Evolutionary conservation across 2,888 invertebrate genomes (phyloP).

Genomic region (Diaprepes abbreviatus): DNA sequence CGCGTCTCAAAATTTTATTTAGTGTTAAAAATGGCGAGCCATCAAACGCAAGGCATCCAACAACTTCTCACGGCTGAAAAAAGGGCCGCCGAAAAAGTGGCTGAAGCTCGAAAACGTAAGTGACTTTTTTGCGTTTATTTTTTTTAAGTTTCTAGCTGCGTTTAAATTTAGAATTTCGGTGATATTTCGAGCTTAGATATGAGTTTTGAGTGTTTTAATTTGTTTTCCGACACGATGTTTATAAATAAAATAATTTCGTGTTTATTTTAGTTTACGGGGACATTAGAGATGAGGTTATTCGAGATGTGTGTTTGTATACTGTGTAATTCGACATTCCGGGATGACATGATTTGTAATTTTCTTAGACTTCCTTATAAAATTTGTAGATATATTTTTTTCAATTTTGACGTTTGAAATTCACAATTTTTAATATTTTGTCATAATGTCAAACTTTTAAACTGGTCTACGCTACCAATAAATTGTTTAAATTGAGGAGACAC

Average conservation of each 20-base stretch:
- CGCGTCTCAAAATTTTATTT: slow-evolving; percentile 11
- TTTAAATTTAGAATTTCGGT: slow-evolving; percentile 28
- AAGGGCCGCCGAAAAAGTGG: slow-evolving; percentile 67
- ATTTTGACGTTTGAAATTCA: too few species aligned
- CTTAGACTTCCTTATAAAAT: too few species aligned
- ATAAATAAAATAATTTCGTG: slow-evolving; percentile 33
- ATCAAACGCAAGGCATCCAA: slow-evolving; percentile 67
- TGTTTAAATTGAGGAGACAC: too few species aligned
- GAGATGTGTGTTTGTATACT: too few species aligned
- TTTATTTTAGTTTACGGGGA: slow-evolving; percentile 21
- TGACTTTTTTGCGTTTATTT: slow-evolving; percentile 34
- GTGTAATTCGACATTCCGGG: too few species aligned
- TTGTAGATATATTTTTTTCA: too few species aligned
- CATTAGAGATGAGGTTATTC: neutral
- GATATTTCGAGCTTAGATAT: slow-evolving; percentile 16
- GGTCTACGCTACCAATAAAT: too few species aligned
- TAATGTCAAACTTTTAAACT: too few species aligned
- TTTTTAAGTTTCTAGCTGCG: neutral
- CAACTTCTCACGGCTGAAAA: slow-evolving; percentile 65
- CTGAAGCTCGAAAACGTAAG: slow-evolving; percentile 68
- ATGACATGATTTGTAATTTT: too few species aligned
- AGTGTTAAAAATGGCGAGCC: slow-evolving; percentile 61
- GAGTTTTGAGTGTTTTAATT: slow-evolving; percentile 22
- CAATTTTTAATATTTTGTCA: too few species aligned
- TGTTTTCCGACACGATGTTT: slow-evolving; percentile 28